Evolutionary conservation across 2,888 invertebrate species (phyloP).

Genomic region (Hemicrepidius hirtus): DNA sequence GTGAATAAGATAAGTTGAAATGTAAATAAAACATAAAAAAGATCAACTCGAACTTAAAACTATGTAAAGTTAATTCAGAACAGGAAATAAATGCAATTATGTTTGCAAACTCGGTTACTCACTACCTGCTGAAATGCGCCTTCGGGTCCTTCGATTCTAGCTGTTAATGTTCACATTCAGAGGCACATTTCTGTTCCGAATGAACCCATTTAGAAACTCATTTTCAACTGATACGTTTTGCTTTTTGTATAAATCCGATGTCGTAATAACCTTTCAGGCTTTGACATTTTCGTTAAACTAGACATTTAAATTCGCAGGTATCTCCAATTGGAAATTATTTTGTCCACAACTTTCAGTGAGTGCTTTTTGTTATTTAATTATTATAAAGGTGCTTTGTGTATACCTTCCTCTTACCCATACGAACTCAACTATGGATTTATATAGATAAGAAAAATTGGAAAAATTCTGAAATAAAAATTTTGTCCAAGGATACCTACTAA

Average conservation of each 20-base stretch:
- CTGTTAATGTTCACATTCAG: slow-evolving; percentile 24
- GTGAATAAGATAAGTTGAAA: background rate
- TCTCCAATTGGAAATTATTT: background rate
- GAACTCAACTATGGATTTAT: too few species aligned
- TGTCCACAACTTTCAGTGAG: background rate
- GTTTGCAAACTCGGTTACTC: slow-evolving; percentile 11
- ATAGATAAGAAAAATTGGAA: too few species aligned
- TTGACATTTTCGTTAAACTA: slow-evolving; percentile 2
- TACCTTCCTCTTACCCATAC: too few species aligned
- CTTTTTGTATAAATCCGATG: slow-evolving; percentile 23
- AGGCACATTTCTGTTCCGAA: slow-evolving; percentile 23
- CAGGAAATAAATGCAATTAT: background rate
- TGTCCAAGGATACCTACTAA: too few species aligned
- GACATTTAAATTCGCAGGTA: background rate
- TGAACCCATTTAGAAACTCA: slow-evolving; percentile 28
- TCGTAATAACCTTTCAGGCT: slow-evolving; percentile 7
- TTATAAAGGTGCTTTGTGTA: too few species aligned
- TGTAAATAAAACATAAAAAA: too few species aligned
- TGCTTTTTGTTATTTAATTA: background rate
- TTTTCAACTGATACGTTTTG: slow-evolving; percentile 26
- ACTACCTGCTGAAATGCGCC: slow-evolving; percentile 1
- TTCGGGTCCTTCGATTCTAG: slow-evolving; percentile 11
- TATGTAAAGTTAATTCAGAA: background rate
- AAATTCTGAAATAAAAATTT: too few species aligned
- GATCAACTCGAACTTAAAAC: background rate